phyloP scores from a whole-genome alignment of 2,888 invertebrate species.

The Thereva unica region DNA sequence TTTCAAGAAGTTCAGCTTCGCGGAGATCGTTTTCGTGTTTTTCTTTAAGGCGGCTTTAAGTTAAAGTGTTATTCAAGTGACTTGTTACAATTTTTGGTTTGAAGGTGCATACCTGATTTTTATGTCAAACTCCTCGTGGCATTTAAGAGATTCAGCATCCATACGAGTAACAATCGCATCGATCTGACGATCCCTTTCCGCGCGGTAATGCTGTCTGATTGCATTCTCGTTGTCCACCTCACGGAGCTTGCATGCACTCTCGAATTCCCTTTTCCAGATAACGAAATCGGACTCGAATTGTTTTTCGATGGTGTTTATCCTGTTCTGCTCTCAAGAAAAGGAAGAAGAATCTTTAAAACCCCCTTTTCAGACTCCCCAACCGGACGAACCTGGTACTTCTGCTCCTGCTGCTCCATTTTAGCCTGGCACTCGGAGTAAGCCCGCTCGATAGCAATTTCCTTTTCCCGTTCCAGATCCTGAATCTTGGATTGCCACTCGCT shows the following conservation, averaged over 20 bases:
- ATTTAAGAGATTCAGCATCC: constrained; percentile 55
- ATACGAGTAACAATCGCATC: constrained; percentile 61
- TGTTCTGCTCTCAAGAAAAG: constrained; percentile 57
- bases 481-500: constrained; percentile 54
- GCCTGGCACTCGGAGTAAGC: constrained; percentile 61
- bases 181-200: constrained; percentile 78
- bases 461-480: constrained; percentile 57
- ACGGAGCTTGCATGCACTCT: constrained; percentile 56
- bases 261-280: constrained; percentile 65
- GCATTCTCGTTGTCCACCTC: constrained; percentile 70
- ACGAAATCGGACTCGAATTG: constrained; percentile 67
- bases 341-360: constrained; percentile 1
- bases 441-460: constrained; percentile 59
- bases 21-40: constrained; percentile 75
- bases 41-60: constrained; percentile 70
- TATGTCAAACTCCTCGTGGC: constrained; percentile 53
- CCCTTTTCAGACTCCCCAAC: background rate
- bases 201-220: constrained; percentile 70
- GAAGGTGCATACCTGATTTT: constrained; percentile 49
- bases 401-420: constrained; percentile 59
- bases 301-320: constrained; percentile 62
- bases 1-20: constrained; percentile 69
- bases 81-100: no score
- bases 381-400: constrained; percentile 53
- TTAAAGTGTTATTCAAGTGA: background rate